These are phyloP conservation scores for Thinocorus orbignyianus DNA, from an alignment of 2,113 vertebrate species.

Conservation along the genomic window DNA sequence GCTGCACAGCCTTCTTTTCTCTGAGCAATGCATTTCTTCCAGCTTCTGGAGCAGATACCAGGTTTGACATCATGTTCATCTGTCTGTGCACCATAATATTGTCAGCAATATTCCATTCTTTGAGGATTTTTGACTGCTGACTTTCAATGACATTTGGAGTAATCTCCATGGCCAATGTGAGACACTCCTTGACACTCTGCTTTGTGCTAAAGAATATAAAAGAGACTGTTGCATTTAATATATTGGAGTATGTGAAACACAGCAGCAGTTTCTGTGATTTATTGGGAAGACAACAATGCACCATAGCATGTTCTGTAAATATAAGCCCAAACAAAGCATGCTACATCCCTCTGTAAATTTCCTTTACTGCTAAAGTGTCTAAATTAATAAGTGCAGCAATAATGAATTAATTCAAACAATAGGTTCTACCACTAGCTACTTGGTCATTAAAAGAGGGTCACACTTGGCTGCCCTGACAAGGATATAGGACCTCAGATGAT, in stretches of 20 bases:
- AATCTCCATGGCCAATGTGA: slow-evolving; percentile 14
- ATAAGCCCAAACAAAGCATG: neutral
- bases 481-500: neutral
- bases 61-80: neutral
- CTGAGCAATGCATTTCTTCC: neutral
- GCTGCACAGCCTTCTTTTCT: neutral
- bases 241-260: neutral
- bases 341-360: neutral
- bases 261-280: slow-evolving; percentile 28
- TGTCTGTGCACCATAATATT: neutral
- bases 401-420: neutral
- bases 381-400: slow-evolving; percentile 7
- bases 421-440: neutral
- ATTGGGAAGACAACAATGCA: neutral
- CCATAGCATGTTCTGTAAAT: neutral
- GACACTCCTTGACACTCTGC: neutral
- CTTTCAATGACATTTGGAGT: slow-evolving; percentile 46
- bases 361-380: neutral
- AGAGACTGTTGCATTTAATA: slow-evolving; percentile 23
- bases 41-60: neutral
- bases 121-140: slow-evolving; percentile 7
- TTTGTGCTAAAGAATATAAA: slow-evolving; percentile 9
- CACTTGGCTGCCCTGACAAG: neutral
- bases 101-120: neutral
- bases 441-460: neutral